Conservation (phyloP, 2,888 invertebrate genomes). For the Sphecodes monilicornis region DNA sequence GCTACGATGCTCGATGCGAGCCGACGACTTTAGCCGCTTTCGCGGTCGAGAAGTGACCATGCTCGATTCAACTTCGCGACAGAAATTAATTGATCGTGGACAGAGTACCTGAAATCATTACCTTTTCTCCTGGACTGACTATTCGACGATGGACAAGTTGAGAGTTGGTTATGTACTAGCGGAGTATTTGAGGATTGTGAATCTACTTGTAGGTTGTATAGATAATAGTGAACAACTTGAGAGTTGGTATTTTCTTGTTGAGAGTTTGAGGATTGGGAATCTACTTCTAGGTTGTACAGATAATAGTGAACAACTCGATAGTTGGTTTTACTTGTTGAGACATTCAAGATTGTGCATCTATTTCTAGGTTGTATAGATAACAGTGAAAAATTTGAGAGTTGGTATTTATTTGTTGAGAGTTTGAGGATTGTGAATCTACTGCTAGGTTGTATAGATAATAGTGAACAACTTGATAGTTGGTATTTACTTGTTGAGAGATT, state of each 20-base stretch:
- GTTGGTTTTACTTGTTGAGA: too few species aligned
- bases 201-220: neutral
- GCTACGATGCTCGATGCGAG: constrained; percentile 47
- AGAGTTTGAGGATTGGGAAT: too few species aligned
- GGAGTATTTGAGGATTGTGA: neutral
- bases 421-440: neutral
- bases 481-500: neutral
- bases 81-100: constrained; percentile 52
- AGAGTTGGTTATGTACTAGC: neutral
- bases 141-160: neutral
- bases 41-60: constrained; percentile 62
- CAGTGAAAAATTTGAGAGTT: too few species aligned
- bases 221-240: neutral
- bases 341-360: neutral
- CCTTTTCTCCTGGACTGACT: neutral
- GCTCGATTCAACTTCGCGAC: constrained; percentile 45
- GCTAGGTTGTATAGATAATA: too few species aligned
- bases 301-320: too few species aligned
- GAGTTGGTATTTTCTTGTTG: too few species aligned
- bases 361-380: neutral
- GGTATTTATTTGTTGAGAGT: neutral
- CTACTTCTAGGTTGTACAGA: too few species aligned
- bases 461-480: neutral
- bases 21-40: constrained; percentile 36
- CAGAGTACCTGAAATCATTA: neutral